Evolutionary conservation across 2,797 vertebrate species (phyloP), one percentile per base, ranked within the genome.

Genomic region (Ambastaia sidthimunki): DNA sequence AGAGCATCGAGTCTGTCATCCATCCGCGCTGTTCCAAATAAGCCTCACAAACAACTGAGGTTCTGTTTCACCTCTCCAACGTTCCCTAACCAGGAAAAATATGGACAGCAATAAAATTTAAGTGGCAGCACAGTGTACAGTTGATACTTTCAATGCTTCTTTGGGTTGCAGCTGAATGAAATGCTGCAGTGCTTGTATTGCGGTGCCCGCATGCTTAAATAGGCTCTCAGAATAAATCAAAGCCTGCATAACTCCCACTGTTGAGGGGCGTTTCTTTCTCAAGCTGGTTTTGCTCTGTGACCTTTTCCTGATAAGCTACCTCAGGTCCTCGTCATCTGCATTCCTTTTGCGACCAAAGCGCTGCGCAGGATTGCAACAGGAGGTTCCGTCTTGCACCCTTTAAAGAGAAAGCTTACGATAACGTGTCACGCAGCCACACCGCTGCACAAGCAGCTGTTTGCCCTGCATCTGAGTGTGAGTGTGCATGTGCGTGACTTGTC

Each of bases 31-130:
- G n/a, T 59, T 54, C 52, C 55, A 23, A 59, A 34, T 48, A 44
- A 78, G 87, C 76, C 88, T 89, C 73, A 65, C 69, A 55, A 82
- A 91, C 89, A 90, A 87, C 68, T 81, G 68, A 9, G 63, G 57
- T 55, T 85, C 86, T 90, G 90, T 86, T 69, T 48, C 25, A 48
- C 72, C 76, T 88, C 86, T 62, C 83, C 85, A 86, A 79, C 41
- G 50, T 86, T 84, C 84, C n/a, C 72, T 73, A 82, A 72, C 82
- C 62, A 0, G 70, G 76, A 80, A 86, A 82, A 87, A 84, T 72
- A 80, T 84, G 77, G 82, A 86, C 44, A 23, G 60, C 82, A 81
- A 84, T 86, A 87, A 87, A 83, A 82, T 72, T 83, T 74, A 78
- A 86, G 85, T 82, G 80, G 77, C 77, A 67, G 80, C 76, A 41